Base-by-base conservation (phyloP, 1,140 invertebrate genomes). In the Apis laboriosa region DNA sequence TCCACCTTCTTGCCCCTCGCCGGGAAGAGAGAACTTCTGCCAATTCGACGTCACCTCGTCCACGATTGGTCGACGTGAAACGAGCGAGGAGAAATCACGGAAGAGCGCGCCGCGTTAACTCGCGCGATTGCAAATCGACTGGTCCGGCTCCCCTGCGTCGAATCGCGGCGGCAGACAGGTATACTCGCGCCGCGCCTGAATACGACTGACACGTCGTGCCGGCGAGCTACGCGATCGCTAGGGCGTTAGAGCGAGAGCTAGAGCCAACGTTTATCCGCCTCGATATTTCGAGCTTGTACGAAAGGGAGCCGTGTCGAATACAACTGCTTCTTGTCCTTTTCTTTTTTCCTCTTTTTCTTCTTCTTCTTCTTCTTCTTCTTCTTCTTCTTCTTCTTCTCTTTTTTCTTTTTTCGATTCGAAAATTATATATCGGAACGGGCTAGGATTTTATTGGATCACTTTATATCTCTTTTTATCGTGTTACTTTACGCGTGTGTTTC, bases 151-250 rank as follows among this genome's bases (percentile, higher is more conserved):
- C 71, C 53, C n/a, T 51, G 70, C 53, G 28, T 70, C n/a, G 56
- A 71, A 34, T 80, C 72, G 63, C 70, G 24, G 9, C 68, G 21
- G 58, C 28, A n/a, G 78, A 80, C 70, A 64, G 78, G 70, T 64
- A 56, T 43, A 64, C 51, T 63, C 73, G 72, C 51, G 74, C 72
- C 56, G 86, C 81, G 86, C 80, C 74, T 87, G 76, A 85, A 87
- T 86, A 80, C 86, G 80, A 81, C 77, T 87, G 83, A 87, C 72
- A 75, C 77, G 85, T 86, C 80, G 75, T 64, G 49, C 86, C 56
- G 51, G 71, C 84, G 81, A 67, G 85, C 66, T 34, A 19, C 9
- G 11, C 80, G 63, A 77, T 82, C 70, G 80, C 80, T 64, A 55
- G 64, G 19, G 68, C 61, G 49, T 15, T 12, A 19, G 64, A 64